Evolutionary conservation across 1,140 invertebrate species (phyloP).

Genomic region (Macrosteles quadrilineatus): DNA sequence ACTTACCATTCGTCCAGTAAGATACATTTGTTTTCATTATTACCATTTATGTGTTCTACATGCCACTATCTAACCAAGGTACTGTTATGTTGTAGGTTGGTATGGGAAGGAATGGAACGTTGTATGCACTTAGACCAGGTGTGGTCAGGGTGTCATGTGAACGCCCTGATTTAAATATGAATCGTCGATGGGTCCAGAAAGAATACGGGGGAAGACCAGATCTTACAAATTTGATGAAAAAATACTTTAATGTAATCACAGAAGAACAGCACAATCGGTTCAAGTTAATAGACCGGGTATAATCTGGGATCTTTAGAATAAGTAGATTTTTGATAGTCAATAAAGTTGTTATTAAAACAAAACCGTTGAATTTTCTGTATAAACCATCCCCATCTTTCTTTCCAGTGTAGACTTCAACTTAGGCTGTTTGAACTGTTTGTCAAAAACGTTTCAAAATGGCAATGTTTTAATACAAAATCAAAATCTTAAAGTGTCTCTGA

Average conservation of each 20-base stretch:
- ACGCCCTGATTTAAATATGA: background rate
- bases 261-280: constrained; percentile 6
- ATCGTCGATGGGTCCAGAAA: background rate
- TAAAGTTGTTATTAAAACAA: background rate
- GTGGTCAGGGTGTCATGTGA: background rate
- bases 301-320: background rate
- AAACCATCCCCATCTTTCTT: background rate
- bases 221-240: background rate
- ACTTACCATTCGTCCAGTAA: background rate
- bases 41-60: background rate
- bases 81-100: background rate
- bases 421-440: background rate
- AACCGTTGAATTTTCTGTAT: background rate
- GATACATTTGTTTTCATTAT: background rate
- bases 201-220: background rate
- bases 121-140: background rate
- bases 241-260: constrained; percentile 10
- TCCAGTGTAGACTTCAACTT: background rate
- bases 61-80: background rate
- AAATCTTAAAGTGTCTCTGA: too few species aligned
- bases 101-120: constrained; percentile 1
- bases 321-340: background rate
- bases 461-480: background rate
- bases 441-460: background rate
- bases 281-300: constrained; percentile 7